Evolutionary conservation across 2,797 vertebrate species (phyloP).

Genomic region (Notamacropus eugenii): DNA sequence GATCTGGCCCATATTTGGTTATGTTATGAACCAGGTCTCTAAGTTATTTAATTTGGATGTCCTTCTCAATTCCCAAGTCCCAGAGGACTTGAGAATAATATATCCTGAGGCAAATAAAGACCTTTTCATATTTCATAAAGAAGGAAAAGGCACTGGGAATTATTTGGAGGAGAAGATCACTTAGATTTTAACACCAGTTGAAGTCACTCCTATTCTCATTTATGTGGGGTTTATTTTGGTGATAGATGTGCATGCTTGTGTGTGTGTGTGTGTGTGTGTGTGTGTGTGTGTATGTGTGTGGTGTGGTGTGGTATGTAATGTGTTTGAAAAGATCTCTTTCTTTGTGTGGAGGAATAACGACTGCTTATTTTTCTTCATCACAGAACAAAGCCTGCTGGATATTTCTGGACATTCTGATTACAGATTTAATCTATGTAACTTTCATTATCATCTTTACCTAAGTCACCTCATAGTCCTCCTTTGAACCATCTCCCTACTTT

Average conservation of each 20-base stretch:
- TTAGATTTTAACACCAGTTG: background rate
- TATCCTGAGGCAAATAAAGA: background rate
- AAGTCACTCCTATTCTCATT: background rate
- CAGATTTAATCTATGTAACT: background rate
- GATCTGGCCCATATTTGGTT: constrained; percentile 10
- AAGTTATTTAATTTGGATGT: constrained; percentile 1
- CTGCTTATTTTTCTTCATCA: background rate
- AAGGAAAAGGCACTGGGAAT: background rate
- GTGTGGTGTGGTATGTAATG: too few relatives aligned
- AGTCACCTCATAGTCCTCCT: background rate
- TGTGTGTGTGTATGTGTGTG: too few relatives aligned
- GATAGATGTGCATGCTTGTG: background rate
- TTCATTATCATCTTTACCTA: background rate
- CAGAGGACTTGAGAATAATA: background rate
- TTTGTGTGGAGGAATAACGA: background rate
- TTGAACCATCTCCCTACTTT: background rate
- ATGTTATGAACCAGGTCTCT: background rate
- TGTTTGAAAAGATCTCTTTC: constrained; percentile 23
- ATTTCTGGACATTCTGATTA: background rate
- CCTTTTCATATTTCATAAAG: background rate
- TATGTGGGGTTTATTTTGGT: background rate
- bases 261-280: background rate
- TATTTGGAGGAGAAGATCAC: background rate
- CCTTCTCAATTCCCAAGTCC: background rate
- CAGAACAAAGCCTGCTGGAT: background rate